These are phyloP conservation scores for Steromphala cineraria DNA, from an alignment of 2,888 invertebrate species.

Conservation along the genomic window DNA sequence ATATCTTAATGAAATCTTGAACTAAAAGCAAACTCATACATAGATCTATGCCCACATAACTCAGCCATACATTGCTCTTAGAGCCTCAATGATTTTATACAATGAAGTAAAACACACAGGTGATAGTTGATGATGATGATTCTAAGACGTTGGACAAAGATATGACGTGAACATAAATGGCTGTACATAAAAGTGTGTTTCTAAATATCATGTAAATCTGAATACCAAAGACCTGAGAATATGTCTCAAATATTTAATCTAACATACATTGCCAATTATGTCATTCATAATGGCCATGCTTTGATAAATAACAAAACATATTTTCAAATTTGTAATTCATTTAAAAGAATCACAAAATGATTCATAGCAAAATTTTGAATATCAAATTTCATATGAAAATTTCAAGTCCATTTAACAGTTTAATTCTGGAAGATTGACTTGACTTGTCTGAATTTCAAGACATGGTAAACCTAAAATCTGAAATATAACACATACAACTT, in stretches of 20 bases:
- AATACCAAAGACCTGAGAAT: not conserved
- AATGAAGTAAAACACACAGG: not conserved
- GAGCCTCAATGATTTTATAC: not conserved
- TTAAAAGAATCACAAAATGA: too few relatives aligned
- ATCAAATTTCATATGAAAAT: too few relatives aligned
- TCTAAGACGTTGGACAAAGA: not conserved
- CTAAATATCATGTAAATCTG: conserved; percentile 1
- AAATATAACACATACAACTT: too few relatives aligned
- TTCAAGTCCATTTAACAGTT: too few relatives aligned
- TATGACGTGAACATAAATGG: not conserved
- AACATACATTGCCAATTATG: not conserved
- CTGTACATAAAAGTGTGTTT: not conserved
- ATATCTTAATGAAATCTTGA: too few relatives aligned
- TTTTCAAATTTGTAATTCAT: too few relatives aligned
- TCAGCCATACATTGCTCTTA: not conserved
- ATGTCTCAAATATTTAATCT: not conserved
- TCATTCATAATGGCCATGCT: not conserved
- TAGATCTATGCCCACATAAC: too few relatives aligned
- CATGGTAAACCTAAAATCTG: too few relatives aligned
- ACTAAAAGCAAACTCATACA: too few relatives aligned
- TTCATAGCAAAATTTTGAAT: too few relatives aligned
- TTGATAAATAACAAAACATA: not conserved
- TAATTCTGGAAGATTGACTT: too few relatives aligned
- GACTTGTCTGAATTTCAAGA: too few relatives aligned
- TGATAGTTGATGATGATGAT: not conserved